These are phyloP conservation scores for Pseudorhombus dupliciocellatus DNA, from an alignment of 2,113 vertebrate genomes.

Conservation along the genomic window DNA sequence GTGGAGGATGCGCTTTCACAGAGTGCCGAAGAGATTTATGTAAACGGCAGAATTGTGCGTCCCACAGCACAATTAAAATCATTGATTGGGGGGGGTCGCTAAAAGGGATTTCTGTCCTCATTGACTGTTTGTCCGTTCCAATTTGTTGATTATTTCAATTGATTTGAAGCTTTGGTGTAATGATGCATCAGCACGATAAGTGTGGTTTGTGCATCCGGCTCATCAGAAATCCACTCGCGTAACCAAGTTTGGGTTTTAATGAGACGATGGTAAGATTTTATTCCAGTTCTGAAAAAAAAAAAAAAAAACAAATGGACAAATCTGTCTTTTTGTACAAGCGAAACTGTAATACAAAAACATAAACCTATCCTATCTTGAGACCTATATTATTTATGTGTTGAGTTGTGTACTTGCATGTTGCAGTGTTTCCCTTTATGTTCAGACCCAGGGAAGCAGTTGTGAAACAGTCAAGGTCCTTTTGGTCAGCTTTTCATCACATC, in stretches of 20 bases:
- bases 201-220: not conserved
- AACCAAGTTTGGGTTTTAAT: not conserved
- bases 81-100: constrained; percentile 49
- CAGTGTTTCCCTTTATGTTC: no score
- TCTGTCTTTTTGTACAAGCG: no score
- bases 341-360: no score
- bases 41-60: constrained; percentile 55
- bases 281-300: no score
- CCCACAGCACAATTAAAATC: constrained; percentile 57
- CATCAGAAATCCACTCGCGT: not conserved
- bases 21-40: constrained; percentile 54
- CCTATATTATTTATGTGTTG: no score
- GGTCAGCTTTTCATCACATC: no score
- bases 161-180: constrained; percentile 32
- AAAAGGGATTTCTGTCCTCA: constrained; percentile 39
- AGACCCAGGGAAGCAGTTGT: no score
- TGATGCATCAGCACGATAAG: not conserved
- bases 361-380: no score
- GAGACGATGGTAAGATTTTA: not conserved
- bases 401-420: no score
- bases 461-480: no score
- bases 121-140: constrained; percentile 50
- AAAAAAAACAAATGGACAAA: no score
- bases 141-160: constrained; percentile 62
- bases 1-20: constrained; percentile 35